Evolutionary conservation across 1,140 invertebrate species (phyloP), one percentile per base, ranked within the genome.

Genomic region (Condylostylus longicornis): DNA sequence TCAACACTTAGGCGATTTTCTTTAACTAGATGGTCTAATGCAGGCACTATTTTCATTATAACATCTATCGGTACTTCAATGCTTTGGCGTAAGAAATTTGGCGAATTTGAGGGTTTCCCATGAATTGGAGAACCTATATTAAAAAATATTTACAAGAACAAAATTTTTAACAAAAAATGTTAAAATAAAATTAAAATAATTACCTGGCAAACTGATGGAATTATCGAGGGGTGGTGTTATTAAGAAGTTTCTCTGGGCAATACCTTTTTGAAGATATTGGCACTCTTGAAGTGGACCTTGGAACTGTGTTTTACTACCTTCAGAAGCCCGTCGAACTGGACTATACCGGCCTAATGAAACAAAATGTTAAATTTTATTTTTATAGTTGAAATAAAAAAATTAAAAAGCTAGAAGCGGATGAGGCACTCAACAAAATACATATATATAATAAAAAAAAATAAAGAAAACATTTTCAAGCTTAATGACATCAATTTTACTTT

Each of bases 251-350:
- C 66, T 60, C 41, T 67, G 54, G 50, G 68, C 67, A 40, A 70
- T 44, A 27, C 67, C 68, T 37, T 69, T 67, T 63, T 71, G 58
- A 28, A 80, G 57, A 42, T 77, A 71, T 44, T 80, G 77, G 53
- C 77, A 77, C 55, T 82, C 79, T 49, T 81, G 75, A 41, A 81
- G 69, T 25, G 75, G 67, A 17, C 70, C 71, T 42, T 64, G 61
- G 42, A 56, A 57, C 43, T 62, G 56, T 13, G 49, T 45, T 18
- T 55, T 52, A 0, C 57, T 58, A 8, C 60, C 56, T 39, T 61
- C 89, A 41, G 82, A 87, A 19, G 87, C 87, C 45, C 90, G 68
- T 28, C 90, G 70, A 10, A 91, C 87, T 1, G 86, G 87, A 41
- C 83, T 89, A 58, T 87, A 94, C 36, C 88, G 70, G 62, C 89